Evolutionary conservation across 2,888 invertebrate species (phyloP).

Genomic region (Drosophila heteroneura): DNA sequence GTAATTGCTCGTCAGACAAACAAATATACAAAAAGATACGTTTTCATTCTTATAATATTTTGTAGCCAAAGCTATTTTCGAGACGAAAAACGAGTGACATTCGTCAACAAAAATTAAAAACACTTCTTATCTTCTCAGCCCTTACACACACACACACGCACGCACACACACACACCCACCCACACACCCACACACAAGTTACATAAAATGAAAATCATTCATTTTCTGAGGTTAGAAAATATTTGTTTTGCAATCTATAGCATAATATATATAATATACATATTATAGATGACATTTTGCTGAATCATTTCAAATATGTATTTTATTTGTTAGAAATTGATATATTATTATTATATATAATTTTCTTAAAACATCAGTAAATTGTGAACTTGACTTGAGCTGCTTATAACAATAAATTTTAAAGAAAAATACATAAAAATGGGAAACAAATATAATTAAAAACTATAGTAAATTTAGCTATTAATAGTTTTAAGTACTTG

Average conservation of each 20-base stretch:
- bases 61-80: constrained; percentile 14
- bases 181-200: constrained; percentile 22
- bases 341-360: not conserved
- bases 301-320: not conserved
- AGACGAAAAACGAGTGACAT: not conserved
- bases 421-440: not conserved
- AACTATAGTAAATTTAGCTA: not conserved
- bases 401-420: not conserved
- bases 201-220: constrained; percentile 32
- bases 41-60: constrained; percentile 4
- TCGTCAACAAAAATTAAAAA: constrained; percentile 8
- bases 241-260: not conserved
- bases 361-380: not conserved
- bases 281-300: constrained; percentile 6
- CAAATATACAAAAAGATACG: not conserved
- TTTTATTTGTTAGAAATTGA: not conserved
- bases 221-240: constrained; percentile 4
- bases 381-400: not conserved
- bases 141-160: not conserved
- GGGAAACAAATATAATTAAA: not conserved
- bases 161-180: not conserved
- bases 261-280: not conserved
- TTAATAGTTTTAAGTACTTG: not conserved
- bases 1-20: constrained; percentile 4
- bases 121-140: constrained; percentile 26